A percentile compares a stretch with the other conserved stretches of the same genome.
Evolutionary conservation across 2,797 vertebrate genomes (phyloP).

Genomic region (Bovichtus variegatus): DNA sequence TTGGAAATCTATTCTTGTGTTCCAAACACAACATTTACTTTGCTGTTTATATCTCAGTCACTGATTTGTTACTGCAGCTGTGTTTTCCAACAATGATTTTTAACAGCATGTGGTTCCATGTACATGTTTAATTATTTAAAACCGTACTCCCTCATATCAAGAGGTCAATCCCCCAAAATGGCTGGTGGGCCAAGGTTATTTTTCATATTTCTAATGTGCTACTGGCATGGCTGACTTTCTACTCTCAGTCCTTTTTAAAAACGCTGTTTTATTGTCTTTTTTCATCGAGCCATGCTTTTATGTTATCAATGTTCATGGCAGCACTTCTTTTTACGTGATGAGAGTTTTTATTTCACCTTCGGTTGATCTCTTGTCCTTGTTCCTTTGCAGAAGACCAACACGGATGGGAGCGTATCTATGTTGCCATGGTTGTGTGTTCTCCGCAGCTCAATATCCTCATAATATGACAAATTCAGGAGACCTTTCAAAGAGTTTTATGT

Average conservation of each 20-base stretch:
- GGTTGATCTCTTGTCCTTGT: neutral
- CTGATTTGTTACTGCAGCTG: neutral
- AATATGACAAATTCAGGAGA: neutral
- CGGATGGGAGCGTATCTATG: neutral
- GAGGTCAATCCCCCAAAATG: neutral
- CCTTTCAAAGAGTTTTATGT: too few species aligned
- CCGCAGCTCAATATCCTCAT: neutral
- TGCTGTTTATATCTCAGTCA: neutral
- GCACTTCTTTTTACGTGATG: neutral
- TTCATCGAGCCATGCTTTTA: neutral
- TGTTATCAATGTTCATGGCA: neutral
- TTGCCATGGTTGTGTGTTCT: neutral
- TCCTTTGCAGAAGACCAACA: neutral
- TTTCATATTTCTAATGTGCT: neutral
- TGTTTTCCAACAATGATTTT: neutral
- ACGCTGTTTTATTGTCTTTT: neutral
- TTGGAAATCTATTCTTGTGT: neutral
- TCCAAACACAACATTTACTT: neutral
- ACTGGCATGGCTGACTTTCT: neutral
- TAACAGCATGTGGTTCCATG: neutral
- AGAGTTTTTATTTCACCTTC: neutral
- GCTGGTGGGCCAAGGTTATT: neutral
- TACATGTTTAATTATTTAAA: neutral
- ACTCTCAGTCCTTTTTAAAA: neutral
- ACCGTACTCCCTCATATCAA: neutral